Percentiles rank a stretch among this genome's conserved stretches.
Conservation (phyloP, 2,888 invertebrate species). For the Fissipunctia ypsillon region DNA sequence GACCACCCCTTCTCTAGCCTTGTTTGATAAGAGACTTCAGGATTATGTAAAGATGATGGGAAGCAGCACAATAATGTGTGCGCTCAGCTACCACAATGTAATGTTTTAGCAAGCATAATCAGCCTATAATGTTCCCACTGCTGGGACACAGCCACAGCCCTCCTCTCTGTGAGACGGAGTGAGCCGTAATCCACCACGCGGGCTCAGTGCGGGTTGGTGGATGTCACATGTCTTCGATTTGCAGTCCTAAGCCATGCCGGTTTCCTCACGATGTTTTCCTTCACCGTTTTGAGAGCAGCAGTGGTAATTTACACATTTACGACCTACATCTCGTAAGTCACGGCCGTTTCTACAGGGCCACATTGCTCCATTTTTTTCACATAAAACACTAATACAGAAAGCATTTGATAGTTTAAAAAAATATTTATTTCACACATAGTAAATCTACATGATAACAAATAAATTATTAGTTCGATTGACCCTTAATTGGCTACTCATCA, state of each 20-base stretch:
- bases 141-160: not conserved
- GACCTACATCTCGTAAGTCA: not conserved
- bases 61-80: not conserved
- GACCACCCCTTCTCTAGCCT: not conserved
- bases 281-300: not conserved
- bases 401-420: not conserved
- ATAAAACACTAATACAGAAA: not conserved
- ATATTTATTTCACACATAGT: constrained; percentile 26
- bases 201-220: not conserved
- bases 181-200: not conserved
- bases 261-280: not conserved
- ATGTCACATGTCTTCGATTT: not conserved
- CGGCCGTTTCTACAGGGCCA: not conserved
- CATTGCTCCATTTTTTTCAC: not conserved
- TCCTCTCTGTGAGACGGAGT: not conserved
- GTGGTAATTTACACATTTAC: not conserved
- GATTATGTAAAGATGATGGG: not conserved
- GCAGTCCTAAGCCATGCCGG: too few relatives aligned
- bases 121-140: not conserved
- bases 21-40: not conserved
- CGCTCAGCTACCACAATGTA: too few relatives aligned
- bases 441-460: constrained; percentile 20
- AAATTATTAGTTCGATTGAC: not conserved
- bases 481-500: constrained; percentile 3
- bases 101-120: too few relatives aligned